Conservation (phyloP, 2,888 invertebrate genomes). For the Scaptomyza polygonia region DNA sequence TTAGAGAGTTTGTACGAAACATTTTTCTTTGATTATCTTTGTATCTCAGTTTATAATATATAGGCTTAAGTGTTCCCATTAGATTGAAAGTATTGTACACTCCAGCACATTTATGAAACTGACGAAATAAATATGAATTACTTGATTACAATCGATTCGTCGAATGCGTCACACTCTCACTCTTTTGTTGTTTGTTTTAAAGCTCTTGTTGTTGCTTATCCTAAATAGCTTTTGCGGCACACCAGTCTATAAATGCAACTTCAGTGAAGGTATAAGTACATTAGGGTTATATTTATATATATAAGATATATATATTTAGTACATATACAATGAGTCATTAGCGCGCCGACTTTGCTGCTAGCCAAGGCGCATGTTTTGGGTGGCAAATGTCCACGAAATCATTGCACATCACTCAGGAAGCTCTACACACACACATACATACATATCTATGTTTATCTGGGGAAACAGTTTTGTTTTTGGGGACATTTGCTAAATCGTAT, state of each 20-base stretch:
- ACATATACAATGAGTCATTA: constrained; percentile 48
- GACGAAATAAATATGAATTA: constrained; percentile 35
- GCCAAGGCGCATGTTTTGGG: constrained; percentile 36
- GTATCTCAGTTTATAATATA: constrained; percentile 7
- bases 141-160: constrained; percentile 22
- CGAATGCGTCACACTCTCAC: constrained; percentile 60
- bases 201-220: constrained; percentile 56
- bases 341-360: constrained; percentile 31
- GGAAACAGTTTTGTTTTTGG: constrained; percentile 23
- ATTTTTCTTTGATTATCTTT: constrained; percentile 81
- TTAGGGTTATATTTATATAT: constrained; percentile 25
- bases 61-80: background rate
- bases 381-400: constrained; percentile 51
- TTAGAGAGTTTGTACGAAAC: constrained; percentile 79
- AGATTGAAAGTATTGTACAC: constrained; percentile 34
- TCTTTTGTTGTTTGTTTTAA: constrained; percentile 17
- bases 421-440: constrained; percentile 3
- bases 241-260: constrained; percentile 62
- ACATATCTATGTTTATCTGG: constrained; percentile 19
- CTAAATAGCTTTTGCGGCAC: constrained; percentile 60
- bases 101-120: constrained; percentile 50
- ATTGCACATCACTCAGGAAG: constrained; percentile 45
- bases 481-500: constrained; percentile 25
- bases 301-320: too few relatives aligned
- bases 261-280: constrained; percentile 52